Conservation (phyloP, 2,113 vertebrate species). For the Arothron firmamentum region DNA sequence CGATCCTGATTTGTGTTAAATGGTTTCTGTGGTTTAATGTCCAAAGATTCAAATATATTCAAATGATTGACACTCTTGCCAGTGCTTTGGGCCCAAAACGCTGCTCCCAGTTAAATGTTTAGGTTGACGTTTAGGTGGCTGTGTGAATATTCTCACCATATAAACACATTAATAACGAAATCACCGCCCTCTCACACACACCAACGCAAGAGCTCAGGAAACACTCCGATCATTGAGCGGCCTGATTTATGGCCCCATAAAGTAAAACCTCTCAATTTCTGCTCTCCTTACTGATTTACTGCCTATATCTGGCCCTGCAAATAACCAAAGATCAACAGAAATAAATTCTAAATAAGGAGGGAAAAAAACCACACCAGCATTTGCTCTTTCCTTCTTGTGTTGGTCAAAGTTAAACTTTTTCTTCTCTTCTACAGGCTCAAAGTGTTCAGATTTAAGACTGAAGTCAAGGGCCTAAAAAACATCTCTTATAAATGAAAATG, state of each 20-base stretch:
- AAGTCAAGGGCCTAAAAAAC: slow-evolving; percentile 39
- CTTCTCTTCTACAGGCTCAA: slow-evolving; percentile 18
- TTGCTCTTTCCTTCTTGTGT: slow-evolving; percentile 4
- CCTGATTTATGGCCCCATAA: slow-evolving; percentile 22
- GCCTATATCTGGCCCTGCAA: neutral
- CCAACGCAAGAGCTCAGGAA: slow-evolving; percentile 4
- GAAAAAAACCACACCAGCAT: slow-evolving; percentile 28
- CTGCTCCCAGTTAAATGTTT: too few relatives aligned
- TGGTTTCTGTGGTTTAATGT: too few relatives aligned
- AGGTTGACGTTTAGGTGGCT: too few relatives aligned
- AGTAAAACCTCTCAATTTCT: slow-evolving; percentile 29
- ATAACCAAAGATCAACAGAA: neutral
- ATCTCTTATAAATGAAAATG: slow-evolving; percentile 36
- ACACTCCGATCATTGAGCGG: slow-evolving; percentile 17
- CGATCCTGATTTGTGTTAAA: too few relatives aligned
- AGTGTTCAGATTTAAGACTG: slow-evolving; percentile 24
- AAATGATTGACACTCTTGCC: too few relatives aligned
- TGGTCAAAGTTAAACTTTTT: slow-evolving; percentile 29
- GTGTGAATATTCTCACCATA: too few relatives aligned
- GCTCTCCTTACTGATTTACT: slow-evolving; percentile 12
- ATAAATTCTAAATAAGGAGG: neutral
- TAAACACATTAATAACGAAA: too few relatives aligned
- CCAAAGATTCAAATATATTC: too few relatives aligned
- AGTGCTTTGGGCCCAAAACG: too few relatives aligned
- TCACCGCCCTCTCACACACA: too few relatives aligned